Percentiles rank a stretch among this genome's conserved stretches.
Conservation (phyloP, 1,140 invertebrate genomes). For the Mamestra configurata region DNA sequence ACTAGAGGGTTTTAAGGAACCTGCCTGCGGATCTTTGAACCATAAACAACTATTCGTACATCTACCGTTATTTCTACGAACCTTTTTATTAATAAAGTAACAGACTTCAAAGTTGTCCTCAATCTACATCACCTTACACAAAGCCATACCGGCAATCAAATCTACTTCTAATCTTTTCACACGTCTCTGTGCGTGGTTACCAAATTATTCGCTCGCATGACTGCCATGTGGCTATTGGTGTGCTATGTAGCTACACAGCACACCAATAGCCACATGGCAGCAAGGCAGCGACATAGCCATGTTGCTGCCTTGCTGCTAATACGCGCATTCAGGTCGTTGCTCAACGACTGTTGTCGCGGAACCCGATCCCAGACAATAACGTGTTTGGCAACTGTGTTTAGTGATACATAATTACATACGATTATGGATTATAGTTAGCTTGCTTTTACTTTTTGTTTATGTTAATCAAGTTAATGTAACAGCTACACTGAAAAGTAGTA, state of each 20-base stretch:
- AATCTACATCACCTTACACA: neutral
- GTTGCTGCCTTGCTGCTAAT: slow-evolving; percentile 25
- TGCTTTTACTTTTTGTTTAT: slow-evolving; percentile 3
- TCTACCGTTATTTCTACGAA: too few relatives aligned
- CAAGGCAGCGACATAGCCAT: too few relatives aligned
- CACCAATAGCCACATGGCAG: too few relatives aligned
- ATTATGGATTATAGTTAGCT: slow-evolving; percentile 3
- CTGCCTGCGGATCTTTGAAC: too few relatives aligned
- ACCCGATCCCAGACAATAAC: slow-evolving; percentile 52
- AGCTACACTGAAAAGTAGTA: neutral
- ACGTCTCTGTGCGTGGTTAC: slow-evolving; percentile 29
- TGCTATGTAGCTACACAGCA: too few relatives aligned
- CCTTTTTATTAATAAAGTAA: too few relatives aligned
- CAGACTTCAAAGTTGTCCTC: neutral
- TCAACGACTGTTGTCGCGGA: slow-evolving; percentile 48
- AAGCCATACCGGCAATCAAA: neutral
- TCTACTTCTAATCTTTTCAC: slow-evolving; percentile 40
- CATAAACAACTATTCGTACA: too few relatives aligned
- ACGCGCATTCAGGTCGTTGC: slow-evolving; percentile 52
- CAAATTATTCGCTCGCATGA: slow-evolving; percentile 56
- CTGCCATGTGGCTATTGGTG: slow-evolving; percentile 48
- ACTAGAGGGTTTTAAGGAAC: too few relatives aligned
- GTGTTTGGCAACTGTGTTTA: slow-evolving; percentile 43
- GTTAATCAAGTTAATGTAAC: neutral
- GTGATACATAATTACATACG: neutral